phyloP scores from a whole-genome alignment of 2,797 vertebrate genomes.

The Monodelphis domestica region DNA sequence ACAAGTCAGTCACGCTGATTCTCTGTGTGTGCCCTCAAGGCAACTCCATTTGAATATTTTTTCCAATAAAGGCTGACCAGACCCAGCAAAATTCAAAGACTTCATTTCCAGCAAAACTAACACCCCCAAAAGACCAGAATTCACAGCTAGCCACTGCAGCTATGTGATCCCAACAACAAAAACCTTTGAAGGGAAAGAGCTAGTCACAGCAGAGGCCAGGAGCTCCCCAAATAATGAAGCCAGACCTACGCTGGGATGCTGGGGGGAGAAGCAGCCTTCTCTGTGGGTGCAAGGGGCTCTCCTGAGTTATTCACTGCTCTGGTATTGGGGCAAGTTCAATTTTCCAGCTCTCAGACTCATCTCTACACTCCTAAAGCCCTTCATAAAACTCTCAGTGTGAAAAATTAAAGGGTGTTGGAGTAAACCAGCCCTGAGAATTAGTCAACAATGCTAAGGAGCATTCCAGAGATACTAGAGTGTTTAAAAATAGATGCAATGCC shows the following conservation, averaged over 20 bases:
- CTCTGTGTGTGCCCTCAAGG: constrained; percentile 47
- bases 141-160: neutral
- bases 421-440: neutral
- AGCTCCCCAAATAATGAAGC: neutral
- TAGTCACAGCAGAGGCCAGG: neutral
- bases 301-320: neutral
- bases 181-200: neutral
- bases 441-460: neutral
- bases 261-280: neutral
- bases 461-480: constrained; percentile 22
- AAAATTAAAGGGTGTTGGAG: neutral
- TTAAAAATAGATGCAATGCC: constrained; percentile 22
- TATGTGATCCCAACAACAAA: neutral
- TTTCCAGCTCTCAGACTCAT: constrained; percentile 6
- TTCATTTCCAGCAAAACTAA: constrained; percentile 63
- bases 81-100: constrained; percentile 61
- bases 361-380: constrained; percentile 11
- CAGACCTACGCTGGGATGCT: neutral
- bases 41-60: constrained; percentile 68
- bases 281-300: neutral
- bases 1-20: constrained; percentile 62
- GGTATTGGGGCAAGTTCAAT: neutral
- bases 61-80: constrained; percentile 56
- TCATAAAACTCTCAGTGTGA: neutral
- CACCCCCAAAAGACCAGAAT: constrained; percentile 40